These are phyloP conservation scores for Venturia canescens DNA, from an alignment of 1,140 invertebrate species.

Conservation along the genomic window DNA sequence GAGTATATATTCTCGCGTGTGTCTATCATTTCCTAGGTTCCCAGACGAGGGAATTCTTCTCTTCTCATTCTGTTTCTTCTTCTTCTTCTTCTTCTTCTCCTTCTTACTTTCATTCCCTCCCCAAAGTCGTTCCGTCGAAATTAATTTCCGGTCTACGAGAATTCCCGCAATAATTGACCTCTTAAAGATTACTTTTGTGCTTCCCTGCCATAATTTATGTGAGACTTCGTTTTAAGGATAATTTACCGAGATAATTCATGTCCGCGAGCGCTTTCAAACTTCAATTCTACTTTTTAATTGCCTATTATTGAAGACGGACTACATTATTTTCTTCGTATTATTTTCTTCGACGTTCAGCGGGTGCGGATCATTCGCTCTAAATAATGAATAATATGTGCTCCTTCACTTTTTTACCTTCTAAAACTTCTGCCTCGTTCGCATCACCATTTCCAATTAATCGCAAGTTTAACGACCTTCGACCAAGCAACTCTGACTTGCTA, in stretches of 20 bases:
- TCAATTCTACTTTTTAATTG: neutral
- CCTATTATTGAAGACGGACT: neutral
- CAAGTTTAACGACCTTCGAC: too few relatives aligned
- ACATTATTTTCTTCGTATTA: neutral
- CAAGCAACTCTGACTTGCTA: too few relatives aligned
- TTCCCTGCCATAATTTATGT: constrained; percentile 1
- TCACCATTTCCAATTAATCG: too few relatives aligned
- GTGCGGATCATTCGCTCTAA: neutral
- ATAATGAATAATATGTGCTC: too few relatives aligned
- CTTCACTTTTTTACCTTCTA: too few relatives aligned
- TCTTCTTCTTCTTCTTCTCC: neutral
- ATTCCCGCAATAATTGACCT: constrained; percentile 8
- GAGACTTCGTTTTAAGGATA: neutral
- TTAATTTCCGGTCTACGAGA: constrained; percentile 8
- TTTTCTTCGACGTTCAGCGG: neutral
- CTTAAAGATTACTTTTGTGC: neutral
- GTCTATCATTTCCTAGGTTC: neutral
- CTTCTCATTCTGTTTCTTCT: neutral
- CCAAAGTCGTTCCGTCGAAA: neutral
- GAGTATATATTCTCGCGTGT: neutral
- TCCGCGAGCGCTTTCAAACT: neutral
- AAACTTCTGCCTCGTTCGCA: too few relatives aligned
- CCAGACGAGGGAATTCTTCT: neutral
- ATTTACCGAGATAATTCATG: constrained; percentile 13
- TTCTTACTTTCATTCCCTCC: neutral